phyloP scores from a whole-genome alignment of 2,797 vertebrate species.

The Amphiprion clarkii region DNA sequence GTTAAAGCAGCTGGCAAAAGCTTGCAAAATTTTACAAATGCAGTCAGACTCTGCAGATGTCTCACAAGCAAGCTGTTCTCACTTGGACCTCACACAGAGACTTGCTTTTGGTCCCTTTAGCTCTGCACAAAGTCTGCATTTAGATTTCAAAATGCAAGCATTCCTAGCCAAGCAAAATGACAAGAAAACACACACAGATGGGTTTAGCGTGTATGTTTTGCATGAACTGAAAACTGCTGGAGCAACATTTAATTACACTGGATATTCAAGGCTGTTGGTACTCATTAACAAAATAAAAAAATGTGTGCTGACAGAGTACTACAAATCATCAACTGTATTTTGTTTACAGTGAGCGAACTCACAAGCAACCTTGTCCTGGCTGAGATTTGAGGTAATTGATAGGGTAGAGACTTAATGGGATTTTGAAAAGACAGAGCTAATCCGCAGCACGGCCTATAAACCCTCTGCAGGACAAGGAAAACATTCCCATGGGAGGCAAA shows the following conservation, averaged over 20 bases:
- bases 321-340: background rate
- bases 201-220: background rate
- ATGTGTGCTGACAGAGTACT: background rate
- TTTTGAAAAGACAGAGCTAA: slow-evolving; percentile 57
- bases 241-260: background rate
- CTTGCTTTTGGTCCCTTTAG: background rate
- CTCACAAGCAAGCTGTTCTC: background rate
- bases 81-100: background rate
- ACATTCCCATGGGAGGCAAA: slow-evolving; percentile 17
- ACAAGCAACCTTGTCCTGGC: slow-evolving; percentile 22
- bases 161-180: slow-evolving; percentile 17
- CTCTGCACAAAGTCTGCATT: background rate
- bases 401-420: slow-evolving; percentile 67
- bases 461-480: slow-evolving; percentile 50
- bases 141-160: background rate
- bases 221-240: slow-evolving; percentile 7
- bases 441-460: slow-evolving; percentile 54
- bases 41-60: background rate
- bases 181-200: background rate
- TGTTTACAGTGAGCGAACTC: slow-evolving; percentile 21
- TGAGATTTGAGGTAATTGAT: slow-evolving; percentile 60
- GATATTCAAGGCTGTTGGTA: background rate
- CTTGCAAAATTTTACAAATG: background rate
- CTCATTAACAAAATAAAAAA: background rate
- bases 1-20: background rate